Evolutionary conservation across 1,140 invertebrate genomes (phyloP).

Genomic region (Sesamia nonagrioides): DNA sequence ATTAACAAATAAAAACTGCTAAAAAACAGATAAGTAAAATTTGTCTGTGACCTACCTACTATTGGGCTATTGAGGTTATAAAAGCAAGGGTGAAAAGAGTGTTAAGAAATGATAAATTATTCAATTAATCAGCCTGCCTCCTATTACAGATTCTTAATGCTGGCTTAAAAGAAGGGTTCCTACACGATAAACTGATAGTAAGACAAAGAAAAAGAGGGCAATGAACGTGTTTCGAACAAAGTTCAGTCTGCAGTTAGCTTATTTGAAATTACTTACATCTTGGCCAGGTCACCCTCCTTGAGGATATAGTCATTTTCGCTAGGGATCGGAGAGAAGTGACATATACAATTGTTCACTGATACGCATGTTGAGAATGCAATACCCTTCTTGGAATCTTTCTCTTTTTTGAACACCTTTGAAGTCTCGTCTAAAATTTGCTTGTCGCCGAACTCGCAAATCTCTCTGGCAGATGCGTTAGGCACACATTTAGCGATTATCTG

Average conservation of each 20-base stretch:
- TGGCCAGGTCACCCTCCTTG: conserved; percentile 98
- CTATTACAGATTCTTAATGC: neutral
- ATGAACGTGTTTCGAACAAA: conserved; percentile 21
- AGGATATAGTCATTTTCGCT: conserved; percentile 96
- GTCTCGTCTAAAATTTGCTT: conserved; percentile 96
- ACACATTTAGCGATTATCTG: conserved; percentile 96
- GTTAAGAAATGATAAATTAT: neutral
- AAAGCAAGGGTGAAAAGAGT: neutral
- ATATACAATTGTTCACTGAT: conserved; percentile 99
- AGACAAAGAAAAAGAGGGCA: neutral
- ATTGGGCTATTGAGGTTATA: conserved; percentile 9
- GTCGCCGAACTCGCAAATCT: conserved; percentile 98
- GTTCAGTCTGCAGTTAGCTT: conserved; percentile 7
- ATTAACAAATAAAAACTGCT: neutral
- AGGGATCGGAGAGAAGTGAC: conserved; percentile 98
- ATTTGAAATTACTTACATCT: conserved; percentile 93
- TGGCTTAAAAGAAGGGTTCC: no score
- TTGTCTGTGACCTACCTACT: conserved; percentile 7
- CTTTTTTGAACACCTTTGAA: conserved; percentile 98
- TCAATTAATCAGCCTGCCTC: neutral
- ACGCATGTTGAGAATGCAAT: conserved; percentile 99
- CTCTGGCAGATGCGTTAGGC: conserved; percentile 95
- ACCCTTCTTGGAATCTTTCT: conserved; percentile 99
- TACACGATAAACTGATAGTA: neutral
- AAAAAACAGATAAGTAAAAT: neutral